A percentile compares a stretch with the other conserved stretches of the same genome.
phyloP scores from a whole-genome alignment of 2,797 vertebrate species.

The Chelmon rostratus region DNA sequence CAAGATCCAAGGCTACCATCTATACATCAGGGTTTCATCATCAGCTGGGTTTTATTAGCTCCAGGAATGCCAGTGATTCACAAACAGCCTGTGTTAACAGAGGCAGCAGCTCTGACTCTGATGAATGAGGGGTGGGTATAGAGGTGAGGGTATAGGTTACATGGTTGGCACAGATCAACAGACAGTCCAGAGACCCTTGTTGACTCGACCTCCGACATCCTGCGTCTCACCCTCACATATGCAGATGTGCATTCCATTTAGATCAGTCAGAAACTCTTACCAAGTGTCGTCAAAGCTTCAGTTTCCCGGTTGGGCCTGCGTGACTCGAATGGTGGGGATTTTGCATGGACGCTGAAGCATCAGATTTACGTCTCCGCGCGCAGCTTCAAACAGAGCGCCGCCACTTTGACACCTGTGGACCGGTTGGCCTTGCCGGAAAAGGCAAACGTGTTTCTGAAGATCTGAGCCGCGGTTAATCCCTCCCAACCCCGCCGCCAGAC shows the following conservation, averaged over 20 bases:
- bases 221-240: slow-evolving; percentile 7
- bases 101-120: slow-evolving; percentile 33
- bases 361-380: slow-evolving; percentile 71
- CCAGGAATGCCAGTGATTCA: slow-evolving; percentile 61
- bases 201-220: slow-evolving; percentile 48
- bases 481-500: slow-evolving; percentile 46
- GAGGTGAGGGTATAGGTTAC: slow-evolving; percentile 7
- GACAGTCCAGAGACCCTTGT: neutral
- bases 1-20: neutral
- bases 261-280: slow-evolving; percentile 29
- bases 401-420: slow-evolving; percentile 72
- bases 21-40: slow-evolving; percentile 18
- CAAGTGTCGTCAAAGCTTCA: slow-evolving; percentile 43
- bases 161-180: slow-evolving; percentile 15
- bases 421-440: slow-evolving; percentile 51
- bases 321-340: slow-evolving; percentile 62
- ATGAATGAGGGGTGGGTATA: neutral
- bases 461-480: slow-evolving; percentile 75
- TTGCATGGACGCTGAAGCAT: slow-evolving; percentile 52
- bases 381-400: slow-evolving; percentile 69
- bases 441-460: slow-evolving; percentile 65
- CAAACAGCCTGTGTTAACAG: slow-evolving; percentile 40
- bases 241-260: slow-evolving; percentile 21
- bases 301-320: slow-evolving; percentile 25
- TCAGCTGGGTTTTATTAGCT: slow-evolving; percentile 53